Evolutionary conservation across 2,113 vertebrate species (phyloP).

Genomic region (Gracilinanus agilis): DNA sequence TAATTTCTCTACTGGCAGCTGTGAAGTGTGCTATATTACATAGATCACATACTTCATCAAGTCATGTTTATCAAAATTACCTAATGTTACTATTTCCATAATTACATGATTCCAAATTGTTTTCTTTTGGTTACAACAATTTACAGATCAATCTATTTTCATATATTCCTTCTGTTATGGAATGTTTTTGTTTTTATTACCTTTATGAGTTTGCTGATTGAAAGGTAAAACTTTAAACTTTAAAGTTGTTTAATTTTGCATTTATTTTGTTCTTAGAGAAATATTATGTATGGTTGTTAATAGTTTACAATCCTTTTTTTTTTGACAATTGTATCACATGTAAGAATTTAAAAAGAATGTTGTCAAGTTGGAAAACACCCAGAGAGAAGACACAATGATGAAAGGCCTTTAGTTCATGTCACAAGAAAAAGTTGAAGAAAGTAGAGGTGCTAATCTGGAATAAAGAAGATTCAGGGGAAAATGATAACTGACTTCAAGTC

Average conservation of each 20-base stretch:
- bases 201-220: background rate
- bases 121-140: background rate
- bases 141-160: background rate
- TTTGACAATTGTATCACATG: background rate
- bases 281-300: background rate
- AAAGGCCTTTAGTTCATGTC: background rate
- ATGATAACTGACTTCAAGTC: background rate
- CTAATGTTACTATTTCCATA: background rate
- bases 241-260: background rate
- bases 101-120: background rate
- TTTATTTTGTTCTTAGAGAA: background rate
- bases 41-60: slow-evolving; percentile 27
- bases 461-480: background rate
- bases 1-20: background rate
- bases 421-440: background rate
- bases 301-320: background rate
- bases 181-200: background rate
- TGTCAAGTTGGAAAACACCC: background rate
- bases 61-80: slow-evolving; percentile 7
- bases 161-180: background rate
- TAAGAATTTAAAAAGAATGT: background rate
- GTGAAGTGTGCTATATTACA: background rate
- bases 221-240: background rate
- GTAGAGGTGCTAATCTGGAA: background rate
- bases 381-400: background rate